Conservation (phyloP, 2,888 invertebrate species). For the Plusia festucae region DNA sequence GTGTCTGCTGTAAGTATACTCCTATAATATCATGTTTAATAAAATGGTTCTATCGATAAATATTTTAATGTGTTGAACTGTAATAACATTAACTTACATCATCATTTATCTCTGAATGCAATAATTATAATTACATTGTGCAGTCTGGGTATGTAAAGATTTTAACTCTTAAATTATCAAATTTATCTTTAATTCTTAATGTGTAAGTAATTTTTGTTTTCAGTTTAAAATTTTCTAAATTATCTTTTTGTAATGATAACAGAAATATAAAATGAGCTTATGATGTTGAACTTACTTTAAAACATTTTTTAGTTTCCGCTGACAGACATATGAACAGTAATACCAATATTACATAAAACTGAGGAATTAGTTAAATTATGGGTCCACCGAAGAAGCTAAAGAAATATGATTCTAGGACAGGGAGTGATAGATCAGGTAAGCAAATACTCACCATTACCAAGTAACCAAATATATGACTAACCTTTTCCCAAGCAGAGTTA, state of each 20-base stretch:
- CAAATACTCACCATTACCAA: too few species aligned
- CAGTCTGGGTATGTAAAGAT: not conserved
- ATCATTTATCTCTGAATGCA: too few species aligned
- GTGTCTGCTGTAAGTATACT: not conserved
- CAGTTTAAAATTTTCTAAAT: not conserved
- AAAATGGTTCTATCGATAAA: too few species aligned
- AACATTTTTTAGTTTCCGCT: not conserved
- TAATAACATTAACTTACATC: too few species aligned
- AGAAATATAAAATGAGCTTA: too few species aligned
- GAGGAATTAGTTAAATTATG: constrained; percentile 64
- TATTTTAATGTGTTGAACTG: too few species aligned
- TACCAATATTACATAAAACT: not conserved
- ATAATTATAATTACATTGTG: too few species aligned
- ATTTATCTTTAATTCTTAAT: not conserved
- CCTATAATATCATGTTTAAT: too few species aligned
- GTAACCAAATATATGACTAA: too few species aligned
- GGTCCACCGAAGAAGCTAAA: constrained; percentile 86
- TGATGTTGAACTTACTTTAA: not conserved
- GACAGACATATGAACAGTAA: not conserved
- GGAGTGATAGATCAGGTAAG: constrained; percentile 83
- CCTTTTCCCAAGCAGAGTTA: too few species aligned
- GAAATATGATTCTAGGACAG: constrained; percentile 84
- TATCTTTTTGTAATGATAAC: not conserved
- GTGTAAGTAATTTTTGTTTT: not conserved
- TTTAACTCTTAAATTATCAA: not conserved